Conservation (phyloP, 2,797 vertebrate genomes). For the Eupleurogrammus muticus region DNA sequence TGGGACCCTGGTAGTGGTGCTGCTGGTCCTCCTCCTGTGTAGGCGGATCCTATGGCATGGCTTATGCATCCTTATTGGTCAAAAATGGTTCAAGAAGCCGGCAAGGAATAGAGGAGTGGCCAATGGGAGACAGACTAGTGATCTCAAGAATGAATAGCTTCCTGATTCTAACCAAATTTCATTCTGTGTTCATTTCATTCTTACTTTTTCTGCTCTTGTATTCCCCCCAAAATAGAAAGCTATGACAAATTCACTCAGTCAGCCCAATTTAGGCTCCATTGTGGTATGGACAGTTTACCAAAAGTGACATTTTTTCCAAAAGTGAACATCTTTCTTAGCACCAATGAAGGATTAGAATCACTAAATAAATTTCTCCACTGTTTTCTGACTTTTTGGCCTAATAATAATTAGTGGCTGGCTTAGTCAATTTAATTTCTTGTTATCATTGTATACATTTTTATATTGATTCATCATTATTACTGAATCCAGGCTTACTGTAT, state of each 20-base stretch:
- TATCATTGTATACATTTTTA: neutral
- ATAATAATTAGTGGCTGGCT: neutral
- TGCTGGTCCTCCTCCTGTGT: conserved; percentile 82
- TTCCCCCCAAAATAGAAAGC: neutral
- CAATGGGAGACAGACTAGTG: neutral
- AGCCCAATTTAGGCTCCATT: no score
- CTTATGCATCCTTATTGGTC: conserved; percentile 80
- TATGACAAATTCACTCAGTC: neutral
- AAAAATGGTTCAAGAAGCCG: conserved; percentile 75
- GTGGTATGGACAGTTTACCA: no score
- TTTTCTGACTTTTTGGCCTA: neutral
- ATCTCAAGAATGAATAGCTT: neutral
- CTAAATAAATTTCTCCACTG: neutral
- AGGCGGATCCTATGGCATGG: conserved; percentile 87
- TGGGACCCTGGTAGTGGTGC: conserved; percentile 80
- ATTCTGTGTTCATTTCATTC: neutral
- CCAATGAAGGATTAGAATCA: neutral
- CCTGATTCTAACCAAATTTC: neutral
- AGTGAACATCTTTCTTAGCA: neutral
- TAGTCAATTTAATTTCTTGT: neutral
- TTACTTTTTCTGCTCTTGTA: neutral
- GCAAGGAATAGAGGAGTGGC: conserved; percentile 34
- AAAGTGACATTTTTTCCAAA: neutral
- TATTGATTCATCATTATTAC: no score
- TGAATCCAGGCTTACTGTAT: neutral